Percentiles rank a stretch among this genome's conserved stretches.
phyloP scores from a whole-genome alignment of 2,797 vertebrate species.

The Sparus aurata region DNA sequence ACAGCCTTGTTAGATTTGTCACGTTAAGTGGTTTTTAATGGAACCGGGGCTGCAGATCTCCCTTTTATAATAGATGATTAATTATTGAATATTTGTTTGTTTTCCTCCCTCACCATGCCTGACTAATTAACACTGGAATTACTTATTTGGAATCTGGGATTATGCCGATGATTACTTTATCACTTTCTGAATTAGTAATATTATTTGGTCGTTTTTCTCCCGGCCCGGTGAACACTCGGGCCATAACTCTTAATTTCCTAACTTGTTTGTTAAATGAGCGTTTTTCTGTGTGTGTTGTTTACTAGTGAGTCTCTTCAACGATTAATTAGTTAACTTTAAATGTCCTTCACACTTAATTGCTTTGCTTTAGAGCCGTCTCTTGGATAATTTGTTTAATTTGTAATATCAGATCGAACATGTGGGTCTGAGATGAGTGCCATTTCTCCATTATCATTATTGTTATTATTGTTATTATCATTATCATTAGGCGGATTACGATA shows the following conservation, averaged over 20 bases:
- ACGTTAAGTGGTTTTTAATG: conserved; percentile 38
- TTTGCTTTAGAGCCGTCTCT: neutral
- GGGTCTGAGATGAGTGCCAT: neutral
- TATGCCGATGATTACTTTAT: neutral
- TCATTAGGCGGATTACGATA: no score
- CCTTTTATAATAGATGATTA: conserved; percentile 9
- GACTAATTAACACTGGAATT: neutral
- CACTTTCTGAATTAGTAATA: neutral
- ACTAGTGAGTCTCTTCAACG: neutral
- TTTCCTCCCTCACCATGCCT: neutral
- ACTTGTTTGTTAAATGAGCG: no score
- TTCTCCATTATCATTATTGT: neutral
- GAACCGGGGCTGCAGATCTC: conserved; percentile 1
- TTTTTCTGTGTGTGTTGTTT: neutral
- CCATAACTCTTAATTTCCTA: neutral
- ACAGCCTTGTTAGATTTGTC: conserved; percentile 11
- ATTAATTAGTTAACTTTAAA: neutral
- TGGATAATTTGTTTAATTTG: neutral
- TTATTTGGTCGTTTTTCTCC: neutral
- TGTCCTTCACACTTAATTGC: neutral
- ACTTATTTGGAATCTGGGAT: neutral
- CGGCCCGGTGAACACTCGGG: neutral
- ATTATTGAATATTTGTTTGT: conserved; percentile 8
- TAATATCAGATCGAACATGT: neutral
- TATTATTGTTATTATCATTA: neutral